phyloP scores from a whole-genome alignment of 1,140 invertebrate genomes.

The Eupeodes corollae region DNA sequence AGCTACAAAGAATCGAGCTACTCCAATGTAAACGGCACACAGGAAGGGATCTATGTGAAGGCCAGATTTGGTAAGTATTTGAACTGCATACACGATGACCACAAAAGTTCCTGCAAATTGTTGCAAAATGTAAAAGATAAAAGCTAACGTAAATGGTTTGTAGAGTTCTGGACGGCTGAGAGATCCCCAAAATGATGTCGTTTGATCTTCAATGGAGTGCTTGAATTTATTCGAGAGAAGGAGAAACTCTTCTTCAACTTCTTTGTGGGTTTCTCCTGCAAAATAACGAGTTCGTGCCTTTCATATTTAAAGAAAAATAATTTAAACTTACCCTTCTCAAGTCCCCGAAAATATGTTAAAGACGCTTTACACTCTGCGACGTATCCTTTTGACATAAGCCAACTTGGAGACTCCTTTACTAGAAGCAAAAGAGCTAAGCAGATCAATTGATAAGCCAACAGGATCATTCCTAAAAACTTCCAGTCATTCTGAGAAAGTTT shows the following conservation, averaged over 20 bases:
- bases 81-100: constrained; percentile 60
- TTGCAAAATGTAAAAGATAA: constrained; percentile 61
- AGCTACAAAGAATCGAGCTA: constrained; percentile 40
- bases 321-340: constrained; percentile 20
- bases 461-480: constrained; percentile 48
- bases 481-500: constrained; percentile 41
- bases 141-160: constrained; percentile 53
- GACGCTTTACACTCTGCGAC: constrained; percentile 42
- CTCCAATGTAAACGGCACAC: constrained; percentile 44
- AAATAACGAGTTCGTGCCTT: no score
- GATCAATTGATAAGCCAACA: constrained; percentile 42
- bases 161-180: constrained; percentile 38
- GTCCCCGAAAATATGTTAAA: constrained; percentile 44
- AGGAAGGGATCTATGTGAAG: constrained; percentile 46
- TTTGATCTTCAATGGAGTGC: constrained; percentile 16
- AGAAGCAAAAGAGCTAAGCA: constrained; percentile 43
- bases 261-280: constrained; percentile 20
- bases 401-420: constrained; percentile 63
- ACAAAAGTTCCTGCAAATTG: constrained; percentile 68
- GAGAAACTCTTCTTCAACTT: constrained; percentile 30
- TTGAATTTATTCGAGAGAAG: constrained; percentile 14
- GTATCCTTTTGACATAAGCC: constrained; percentile 47
- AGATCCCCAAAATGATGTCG: constrained; percentile 16
- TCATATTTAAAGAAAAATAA: no score
- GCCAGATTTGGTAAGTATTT: constrained; percentile 49